Percentiles rank a stretch among this genome's conserved stretches.
Evolutionary conservation across 2,797 vertebrate genomes (phyloP).

Genomic region (Masticophis lateralis): DNA sequence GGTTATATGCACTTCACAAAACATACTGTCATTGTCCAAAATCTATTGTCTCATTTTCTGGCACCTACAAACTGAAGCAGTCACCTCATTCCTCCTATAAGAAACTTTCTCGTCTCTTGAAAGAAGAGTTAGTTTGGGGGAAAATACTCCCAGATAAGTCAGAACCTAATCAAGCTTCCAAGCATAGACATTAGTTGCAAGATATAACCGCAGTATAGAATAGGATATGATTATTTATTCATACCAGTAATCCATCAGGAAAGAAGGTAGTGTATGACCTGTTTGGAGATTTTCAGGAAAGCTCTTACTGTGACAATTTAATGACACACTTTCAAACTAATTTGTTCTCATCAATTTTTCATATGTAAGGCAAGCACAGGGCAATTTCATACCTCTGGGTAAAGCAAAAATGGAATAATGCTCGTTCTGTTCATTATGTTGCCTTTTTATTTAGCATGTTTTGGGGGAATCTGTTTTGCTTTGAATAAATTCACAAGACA

Average conservation of each 20-base stretch:
- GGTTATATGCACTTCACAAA: neutral
- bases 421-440: neutral
- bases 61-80: neutral
- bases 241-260: neutral
- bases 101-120: neutral
- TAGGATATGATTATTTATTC: neutral
- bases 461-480: neutral
- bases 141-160: neutral
- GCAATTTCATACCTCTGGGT: neutral
- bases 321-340: neutral
- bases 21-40: neutral
- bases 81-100: neutral
- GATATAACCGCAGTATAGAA: neutral
- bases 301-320: neutral
- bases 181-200: neutral
- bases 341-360: constrained; percentile 17
- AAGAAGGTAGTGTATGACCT: neutral
- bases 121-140: neutral
- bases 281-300: constrained; percentile 21
- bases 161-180: neutral
- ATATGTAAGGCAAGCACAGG: neutral
- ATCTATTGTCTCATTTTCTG: neutral
- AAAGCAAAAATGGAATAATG: constrained; percentile 14
- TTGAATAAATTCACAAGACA: neutral
- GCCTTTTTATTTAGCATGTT: constrained; percentile 3